phyloP scores from a whole-genome alignment of 2,797 vertebrate genomes.

The Typhlichthys eigenmanni region DNA sequence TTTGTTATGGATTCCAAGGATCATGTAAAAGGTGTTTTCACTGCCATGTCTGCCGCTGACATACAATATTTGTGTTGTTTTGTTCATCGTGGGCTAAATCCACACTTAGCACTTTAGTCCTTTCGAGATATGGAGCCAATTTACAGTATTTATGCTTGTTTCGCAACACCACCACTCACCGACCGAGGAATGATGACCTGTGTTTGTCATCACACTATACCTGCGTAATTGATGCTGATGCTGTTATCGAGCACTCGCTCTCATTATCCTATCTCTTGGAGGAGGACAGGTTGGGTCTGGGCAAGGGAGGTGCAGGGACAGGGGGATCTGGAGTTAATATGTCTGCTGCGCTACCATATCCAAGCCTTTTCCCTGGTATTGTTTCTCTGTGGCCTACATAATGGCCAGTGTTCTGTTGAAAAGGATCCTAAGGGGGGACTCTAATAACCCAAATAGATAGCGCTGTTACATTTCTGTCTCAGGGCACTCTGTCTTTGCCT shows the following conservation, averaged over 20 bases:
- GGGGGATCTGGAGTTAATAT: constrained; percentile 66
- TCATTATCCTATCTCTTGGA: constrained; percentile 57
- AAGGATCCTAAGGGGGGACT: constrained; percentile 78
- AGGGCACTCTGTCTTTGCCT: constrained; percentile 81
- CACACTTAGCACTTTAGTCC: constrained; percentile 11
- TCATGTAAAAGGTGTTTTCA: constrained; percentile 16
- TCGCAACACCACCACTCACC: constrained; percentile 16
- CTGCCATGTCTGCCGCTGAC: constrained; percentile 21
- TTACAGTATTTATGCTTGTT: constrained; percentile 14
- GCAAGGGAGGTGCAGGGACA: constrained; percentile 24
- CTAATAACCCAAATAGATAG: constrained; percentile 87
- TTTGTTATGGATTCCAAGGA: not conserved
- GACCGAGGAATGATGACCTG: constrained; percentile 23
- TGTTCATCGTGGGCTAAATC: constrained; percentile 4
- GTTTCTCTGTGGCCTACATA: constrained; percentile 84
- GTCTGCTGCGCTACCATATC: constrained; percentile 44
- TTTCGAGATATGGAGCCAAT: constrained; percentile 13
- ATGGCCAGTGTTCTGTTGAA: constrained; percentile 75
- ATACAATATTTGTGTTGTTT: constrained; percentile 18
- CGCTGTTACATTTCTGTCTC: constrained; percentile 82
- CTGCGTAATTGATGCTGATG: constrained; percentile 24
- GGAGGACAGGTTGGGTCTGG: constrained; percentile 10
- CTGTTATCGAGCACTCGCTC: constrained; percentile 42
- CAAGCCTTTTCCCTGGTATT: constrained; percentile 56
- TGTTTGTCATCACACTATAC: constrained; percentile 19